Conservation (phyloP, 2,797 vertebrate species). For the Gila robusta region DNA sequence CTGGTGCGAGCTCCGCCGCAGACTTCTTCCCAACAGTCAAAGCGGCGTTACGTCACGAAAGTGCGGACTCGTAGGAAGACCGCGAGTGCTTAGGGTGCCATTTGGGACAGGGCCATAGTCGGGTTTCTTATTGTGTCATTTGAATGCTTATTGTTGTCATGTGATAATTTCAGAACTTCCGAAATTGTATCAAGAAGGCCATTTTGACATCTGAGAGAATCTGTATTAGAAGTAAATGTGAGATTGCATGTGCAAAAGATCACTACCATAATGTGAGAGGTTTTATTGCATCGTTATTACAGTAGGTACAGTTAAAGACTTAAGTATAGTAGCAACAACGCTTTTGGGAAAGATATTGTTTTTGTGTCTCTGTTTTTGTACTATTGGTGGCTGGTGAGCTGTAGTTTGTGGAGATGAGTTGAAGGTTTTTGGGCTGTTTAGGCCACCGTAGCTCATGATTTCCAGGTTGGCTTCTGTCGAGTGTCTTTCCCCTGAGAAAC, state of each 20-base stretch:
- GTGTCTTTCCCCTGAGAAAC: conserved; percentile 27
- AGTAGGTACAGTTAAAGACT: neutral
- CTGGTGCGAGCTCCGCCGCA: no score
- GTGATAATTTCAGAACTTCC: neutral
- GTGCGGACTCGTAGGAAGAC: no score
- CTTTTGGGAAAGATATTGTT: neutral
- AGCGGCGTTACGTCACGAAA: no score
- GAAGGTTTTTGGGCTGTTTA: conserved; percentile 18
- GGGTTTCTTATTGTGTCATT: neutral
- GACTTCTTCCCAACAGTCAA: no score
- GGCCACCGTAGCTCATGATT: conserved; percentile 11
- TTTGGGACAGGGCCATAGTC: neutral
- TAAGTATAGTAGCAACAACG: neutral
- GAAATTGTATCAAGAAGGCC: neutral
- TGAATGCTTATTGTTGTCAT: neutral
- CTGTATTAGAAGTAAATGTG: neutral
- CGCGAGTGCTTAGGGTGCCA: no score
- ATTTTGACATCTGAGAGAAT: neutral
- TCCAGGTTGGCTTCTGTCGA: conserved; percentile 12
- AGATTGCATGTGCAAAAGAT: neutral
- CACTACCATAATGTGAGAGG: neutral
- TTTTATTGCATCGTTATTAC: neutral
- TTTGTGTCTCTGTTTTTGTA: neutral
- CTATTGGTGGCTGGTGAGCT: neutral
- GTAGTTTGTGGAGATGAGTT: conserved; percentile 24